A percentile compares a stretch with the other conserved stretches of the same genome.
Conservation (phyloP, 2,797 vertebrate genomes). For the Notamacropus eugenii region DNA sequence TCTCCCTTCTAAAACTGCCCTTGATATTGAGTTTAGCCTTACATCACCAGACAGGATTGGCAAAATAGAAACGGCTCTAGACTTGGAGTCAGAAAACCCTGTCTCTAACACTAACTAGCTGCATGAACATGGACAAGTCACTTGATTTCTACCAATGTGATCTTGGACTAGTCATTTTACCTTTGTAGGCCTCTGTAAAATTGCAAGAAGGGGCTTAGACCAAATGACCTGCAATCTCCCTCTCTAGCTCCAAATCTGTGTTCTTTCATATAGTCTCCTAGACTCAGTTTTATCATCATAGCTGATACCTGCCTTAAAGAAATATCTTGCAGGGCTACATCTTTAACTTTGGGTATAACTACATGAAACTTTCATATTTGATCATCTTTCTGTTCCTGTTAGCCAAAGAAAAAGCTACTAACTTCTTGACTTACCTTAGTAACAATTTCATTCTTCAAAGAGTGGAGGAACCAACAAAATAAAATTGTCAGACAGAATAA, state of each 20-base stretch:
- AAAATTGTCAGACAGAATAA: background rate
- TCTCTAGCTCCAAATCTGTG: background rate
- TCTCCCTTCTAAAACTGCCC: background rate
- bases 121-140: background rate
- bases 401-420: background rate
- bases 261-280: background rate
- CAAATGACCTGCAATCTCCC: background rate
- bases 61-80: background rate
- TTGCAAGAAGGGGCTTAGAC: background rate
- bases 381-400: background rate
- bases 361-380: background rate
- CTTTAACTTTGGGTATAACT: background rate
- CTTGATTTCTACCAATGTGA: background rate
- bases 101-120: background rate
- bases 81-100: background rate
- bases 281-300: background rate
- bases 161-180: background rate
- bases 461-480: background rate
- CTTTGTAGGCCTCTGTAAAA: background rate
- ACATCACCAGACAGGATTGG: background rate
- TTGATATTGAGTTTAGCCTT: background rate
- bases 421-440: background rate
- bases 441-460: background rate
- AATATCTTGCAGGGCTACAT: background rate
- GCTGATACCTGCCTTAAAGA: background rate